These are phyloP conservation scores for Ranitomeya variabilis DNA, from an alignment of 2,113 vertebrate species.

Conservation along the genomic window DNA sequence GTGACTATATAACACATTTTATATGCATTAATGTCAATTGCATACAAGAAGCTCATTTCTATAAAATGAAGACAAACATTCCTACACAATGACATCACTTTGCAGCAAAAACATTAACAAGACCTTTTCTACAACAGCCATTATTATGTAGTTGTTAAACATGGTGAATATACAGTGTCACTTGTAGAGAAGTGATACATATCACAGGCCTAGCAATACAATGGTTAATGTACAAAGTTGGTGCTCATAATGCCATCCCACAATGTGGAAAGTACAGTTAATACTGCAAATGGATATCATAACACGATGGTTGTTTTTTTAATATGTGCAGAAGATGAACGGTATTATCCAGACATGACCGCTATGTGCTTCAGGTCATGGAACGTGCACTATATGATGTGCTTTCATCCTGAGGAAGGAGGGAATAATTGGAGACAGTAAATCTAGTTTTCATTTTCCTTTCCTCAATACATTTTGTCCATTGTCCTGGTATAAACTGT, in stretches of 20 bases:
- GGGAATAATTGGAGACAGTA: constrained; percentile 79
- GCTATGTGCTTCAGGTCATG: constrained; percentile 79
- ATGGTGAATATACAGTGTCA: neutral
- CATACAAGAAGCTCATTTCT: neutral
- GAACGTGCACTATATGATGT: constrained; percentile 78
- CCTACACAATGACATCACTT: neutral
- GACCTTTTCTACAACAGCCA: neutral
- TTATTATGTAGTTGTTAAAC: neutral
- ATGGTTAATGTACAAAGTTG: neutral
- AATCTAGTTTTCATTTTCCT: constrained; percentile 67
- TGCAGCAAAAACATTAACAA: neutral
- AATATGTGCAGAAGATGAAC: constrained; percentile 73
- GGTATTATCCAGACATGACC: constrained; percentile 78
- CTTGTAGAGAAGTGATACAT: neutral
- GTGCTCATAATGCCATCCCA: constrained; percentile 68
- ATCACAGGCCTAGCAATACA: neutral
- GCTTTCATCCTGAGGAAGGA: constrained; percentile 73
- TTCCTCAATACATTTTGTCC: constrained; percentile 61
- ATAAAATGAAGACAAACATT: neutral
- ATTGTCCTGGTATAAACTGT: constrained; percentile 61
- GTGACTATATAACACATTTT: neutral
- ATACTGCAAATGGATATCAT: constrained; percentile 72
- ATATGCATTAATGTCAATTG: too few relatives aligned
- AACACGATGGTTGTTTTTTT: constrained; percentile 77
- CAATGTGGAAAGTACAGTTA: constrained; percentile 73